These are phyloP conservation scores for Montifringilla adamsi DNA, from an alignment of 2,113 vertebrate genomes.

Conservation along the genomic window DNA sequence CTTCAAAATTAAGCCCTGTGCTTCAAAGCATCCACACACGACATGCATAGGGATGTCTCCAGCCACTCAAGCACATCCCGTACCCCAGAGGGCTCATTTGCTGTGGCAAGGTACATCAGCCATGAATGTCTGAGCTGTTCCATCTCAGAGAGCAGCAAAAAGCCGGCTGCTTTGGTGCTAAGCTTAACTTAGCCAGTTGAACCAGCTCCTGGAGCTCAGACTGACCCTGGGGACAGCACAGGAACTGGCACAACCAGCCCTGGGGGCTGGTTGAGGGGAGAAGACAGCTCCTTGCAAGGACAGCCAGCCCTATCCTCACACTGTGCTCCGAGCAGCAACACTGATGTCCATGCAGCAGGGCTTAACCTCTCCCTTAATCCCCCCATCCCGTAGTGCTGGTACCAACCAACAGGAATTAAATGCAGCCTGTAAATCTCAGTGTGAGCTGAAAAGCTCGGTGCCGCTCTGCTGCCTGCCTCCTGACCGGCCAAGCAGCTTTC, in stretches of 20 bases:
- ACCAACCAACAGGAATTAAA: not conserved
- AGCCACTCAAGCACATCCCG: not conserved
- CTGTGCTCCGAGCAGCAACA: not conserved
- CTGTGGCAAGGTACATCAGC: not conserved
- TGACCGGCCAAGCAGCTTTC: not conserved
- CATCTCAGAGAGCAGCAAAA: not conserved
- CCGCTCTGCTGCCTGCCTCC: not conserved
- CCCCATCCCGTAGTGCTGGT: fast-evolving
- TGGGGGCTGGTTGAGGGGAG: not conserved
- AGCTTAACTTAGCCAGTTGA: not conserved
- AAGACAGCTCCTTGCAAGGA: not conserved
- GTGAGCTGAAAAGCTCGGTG: not conserved
- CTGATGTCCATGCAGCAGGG: not conserved
- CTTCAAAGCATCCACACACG: not conserved
- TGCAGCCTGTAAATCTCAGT: not conserved
- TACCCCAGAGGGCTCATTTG: not conserved
- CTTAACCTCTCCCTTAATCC: not conserved
- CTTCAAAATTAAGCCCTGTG: not conserved
- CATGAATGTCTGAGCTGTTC: not conserved
- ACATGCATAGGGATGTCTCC: not conserved
- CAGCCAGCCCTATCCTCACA: not conserved
- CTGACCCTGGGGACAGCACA: not conserved
- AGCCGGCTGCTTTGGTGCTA: not conserved
- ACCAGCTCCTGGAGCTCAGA: not conserved
- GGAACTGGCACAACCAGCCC: not conserved